Evolutionary conservation across 1,140 invertebrate species (phyloP), one percentile per base, ranked within the genome.

Genomic region (Ostrea edulis): DNA sequence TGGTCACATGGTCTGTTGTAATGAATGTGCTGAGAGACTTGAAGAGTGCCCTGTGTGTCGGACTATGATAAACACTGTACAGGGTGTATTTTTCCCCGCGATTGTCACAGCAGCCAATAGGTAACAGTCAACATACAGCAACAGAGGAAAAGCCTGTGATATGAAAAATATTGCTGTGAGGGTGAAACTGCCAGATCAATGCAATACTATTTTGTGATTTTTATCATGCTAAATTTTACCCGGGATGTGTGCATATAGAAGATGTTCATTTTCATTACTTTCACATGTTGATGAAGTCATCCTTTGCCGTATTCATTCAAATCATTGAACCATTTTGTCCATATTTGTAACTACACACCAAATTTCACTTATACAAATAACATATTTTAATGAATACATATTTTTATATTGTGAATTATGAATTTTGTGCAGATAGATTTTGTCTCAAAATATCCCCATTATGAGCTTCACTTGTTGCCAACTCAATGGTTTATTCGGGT

Each of bases 1-100:
- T 94, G 97, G 98, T 12, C 98, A 99, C 96, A 95, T 98, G 87
- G 92, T 98, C 53, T 97, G 97, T 62, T 98, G 98, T 95, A 96
- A 96, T 7, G 96, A 96, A 62, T 99, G 98, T 95, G 97, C 97
- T 0, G 96, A 96, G 4, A 96, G 96, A 87, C 96, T 98, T 90
- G 96, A 96, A 58, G 96, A 96, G 9, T 99, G 98, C 94, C 97
- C 97, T 25, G 96, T 98, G 88, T 99, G 98, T 94, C 96, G 98
- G 85, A 96, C 90, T 14, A 58, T 86, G 22, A 92, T 94, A 53
- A 86, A 92, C n/a, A 87, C 85, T 9, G 85, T 91, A n/a, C 93
- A 93, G 89, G 87, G 85, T 25, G 87, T 93, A 5, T 94, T 88
- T 83, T 58, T 93, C 25, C 91, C 91, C 3, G 87, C 88, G 22